Evolutionary conservation across 2,113 vertebrate genomes (phyloP), one percentile per base, ranked within the genome.

Genomic region (Aspiorhynchus laticeps): DNA sequence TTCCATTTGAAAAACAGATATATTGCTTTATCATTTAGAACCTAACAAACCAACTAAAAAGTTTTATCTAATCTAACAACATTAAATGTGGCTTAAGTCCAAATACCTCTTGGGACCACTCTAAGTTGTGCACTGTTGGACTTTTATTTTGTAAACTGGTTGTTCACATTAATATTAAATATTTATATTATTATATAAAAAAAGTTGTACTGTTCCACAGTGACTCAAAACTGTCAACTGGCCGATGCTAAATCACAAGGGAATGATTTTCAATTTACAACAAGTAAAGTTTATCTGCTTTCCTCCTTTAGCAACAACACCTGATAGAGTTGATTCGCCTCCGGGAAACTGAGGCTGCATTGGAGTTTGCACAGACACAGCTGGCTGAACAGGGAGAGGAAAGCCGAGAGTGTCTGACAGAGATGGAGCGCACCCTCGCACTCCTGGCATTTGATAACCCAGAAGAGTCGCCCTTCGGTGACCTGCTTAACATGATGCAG

Each of bases 291-390:
- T 38, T 11, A 21, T 26, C 53, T 14, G 61, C 17, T 78, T 87
- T 51, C 19, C 14, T 14, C 86, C 59, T 89, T 80, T 89, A 99
- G 98, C 98, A 99, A 90, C 98, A 99, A 92, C 98, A 99, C 93
- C 93, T 99, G 92, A 99, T 99, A 0, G 98, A 99, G 93, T 93
- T 99, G 93, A 99, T 99, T 91, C 97, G 98, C 87, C 95, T 98
- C 93, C 96, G 97, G 41, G 98, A 99, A 95, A 99, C 98, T 0
- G 98, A 99, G 93, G 98, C 98, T 0, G 98, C 98, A 0, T 95
- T 99, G 86, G 98, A 99, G 91, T 99, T 99, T 89, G 98, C 98
- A 10, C 98, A 99, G 95, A 97, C 97, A 0, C 98, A 99, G 92
- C 92, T 99, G 91, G 98, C 98, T 0, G 98, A 99, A 87, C 98